phyloP scores from a whole-genome alignment of 2,797 vertebrate genomes.

The Buceros bicornis region DNA sequence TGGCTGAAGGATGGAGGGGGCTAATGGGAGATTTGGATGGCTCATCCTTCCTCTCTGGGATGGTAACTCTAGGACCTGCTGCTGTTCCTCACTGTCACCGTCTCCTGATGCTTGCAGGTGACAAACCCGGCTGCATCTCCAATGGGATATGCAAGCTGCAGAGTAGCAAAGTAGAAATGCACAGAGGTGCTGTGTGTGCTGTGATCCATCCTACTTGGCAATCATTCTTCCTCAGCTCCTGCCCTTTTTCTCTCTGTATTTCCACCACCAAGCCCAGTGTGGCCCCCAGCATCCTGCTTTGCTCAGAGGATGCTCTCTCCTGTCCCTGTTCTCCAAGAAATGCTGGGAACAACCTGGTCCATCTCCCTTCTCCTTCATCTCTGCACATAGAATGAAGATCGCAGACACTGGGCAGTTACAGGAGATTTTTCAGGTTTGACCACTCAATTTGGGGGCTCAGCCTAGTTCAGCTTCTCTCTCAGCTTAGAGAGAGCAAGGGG shows the following conservation, averaged over 20 bases:
- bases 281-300: neutral
- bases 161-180: neutral
- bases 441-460: fast-evolving
- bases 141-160: neutral
- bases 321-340: too few relatives aligned
- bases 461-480: neutral
- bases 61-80: neutral
- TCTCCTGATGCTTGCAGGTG: neutral
- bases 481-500: neutral
- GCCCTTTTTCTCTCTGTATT: neutral
- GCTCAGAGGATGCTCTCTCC: neutral
- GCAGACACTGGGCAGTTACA: neutral
- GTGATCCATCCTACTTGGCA: neutral
- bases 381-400: fast-evolving
- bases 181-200: neutral
- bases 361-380: neutral
- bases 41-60: neutral
- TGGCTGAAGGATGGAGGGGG: neutral
- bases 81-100: neutral
- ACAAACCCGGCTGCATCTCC: neutral
- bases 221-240: neutral
- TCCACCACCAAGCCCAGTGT: neutral
- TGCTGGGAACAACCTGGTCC: neutral
- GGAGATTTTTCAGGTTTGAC: neutral
- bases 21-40: neutral